Evolutionary conservation across 2,113 vertebrate species (phyloP).

Genomic region (Budorcas taxicolor): DNA sequence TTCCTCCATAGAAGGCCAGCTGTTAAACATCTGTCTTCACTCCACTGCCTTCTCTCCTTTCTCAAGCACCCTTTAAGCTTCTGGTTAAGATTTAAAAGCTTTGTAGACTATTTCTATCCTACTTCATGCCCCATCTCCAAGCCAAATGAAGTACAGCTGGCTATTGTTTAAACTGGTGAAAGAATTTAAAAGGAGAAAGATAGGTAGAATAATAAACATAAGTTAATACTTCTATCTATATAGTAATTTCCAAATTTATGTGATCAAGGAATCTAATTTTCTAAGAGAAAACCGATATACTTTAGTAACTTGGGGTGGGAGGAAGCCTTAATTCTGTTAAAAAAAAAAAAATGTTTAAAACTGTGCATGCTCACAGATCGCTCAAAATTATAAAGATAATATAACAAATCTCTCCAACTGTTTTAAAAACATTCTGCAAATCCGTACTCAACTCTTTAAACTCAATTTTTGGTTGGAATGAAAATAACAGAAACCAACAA

Average conservation of each 20-base stretch:
- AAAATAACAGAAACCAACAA: conserved; percentile 5
- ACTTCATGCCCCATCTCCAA: neutral
- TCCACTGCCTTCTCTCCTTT: neutral
- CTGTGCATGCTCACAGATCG: neutral
- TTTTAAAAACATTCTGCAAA: neutral
- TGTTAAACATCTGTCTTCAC: neutral
- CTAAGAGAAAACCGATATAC: neutral
- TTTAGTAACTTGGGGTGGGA: neutral
- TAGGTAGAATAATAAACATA: neutral
- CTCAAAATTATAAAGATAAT: neutral
- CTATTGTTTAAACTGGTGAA: neutral
- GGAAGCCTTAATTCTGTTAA: neutral
- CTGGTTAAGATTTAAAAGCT: neutral
- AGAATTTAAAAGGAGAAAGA: neutral
- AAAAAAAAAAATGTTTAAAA: neutral
- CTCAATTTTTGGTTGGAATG: neutral
- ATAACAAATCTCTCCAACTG: neutral
- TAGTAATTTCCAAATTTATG: neutral
- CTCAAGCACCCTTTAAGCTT: neutral
- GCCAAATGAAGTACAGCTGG: neutral
- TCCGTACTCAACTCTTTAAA: neutral
- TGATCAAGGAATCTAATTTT: neutral
- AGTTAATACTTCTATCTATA: neutral
- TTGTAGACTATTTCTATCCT: neutral
- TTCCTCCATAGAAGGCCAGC: neutral